phyloP scores from a whole-genome alignment of 2,113 vertebrate genomes.

The Mola mola region DNA sequence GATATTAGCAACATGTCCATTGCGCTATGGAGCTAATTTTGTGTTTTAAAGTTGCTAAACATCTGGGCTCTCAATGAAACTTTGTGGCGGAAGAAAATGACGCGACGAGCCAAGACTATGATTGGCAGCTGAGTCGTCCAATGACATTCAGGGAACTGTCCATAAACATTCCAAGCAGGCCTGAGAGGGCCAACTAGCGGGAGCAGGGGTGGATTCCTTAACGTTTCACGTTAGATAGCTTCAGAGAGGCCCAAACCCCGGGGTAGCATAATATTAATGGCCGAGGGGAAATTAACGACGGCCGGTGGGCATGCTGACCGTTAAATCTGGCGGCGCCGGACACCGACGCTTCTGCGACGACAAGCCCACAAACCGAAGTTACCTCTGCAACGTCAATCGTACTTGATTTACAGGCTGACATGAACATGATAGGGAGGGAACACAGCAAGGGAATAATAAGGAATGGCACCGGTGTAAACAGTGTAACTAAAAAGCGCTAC shows the following conservation, averaged over 20 bases:
- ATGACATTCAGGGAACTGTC: conserved; percentile 59
- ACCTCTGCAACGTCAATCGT: background rate
- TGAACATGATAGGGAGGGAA: conserved; percentile 38
- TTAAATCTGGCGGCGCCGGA: background rate
- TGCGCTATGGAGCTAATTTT: background rate
- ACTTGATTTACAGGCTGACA: conserved; percentile 41
- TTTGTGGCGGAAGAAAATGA: conserved; percentile 78
- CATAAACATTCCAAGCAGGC: conserved; percentile 61
- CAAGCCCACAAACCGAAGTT: background rate
- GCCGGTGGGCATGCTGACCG: conserved; percentile 28
- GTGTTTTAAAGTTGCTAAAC: conserved; percentile 48
- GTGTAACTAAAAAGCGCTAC: conserved; percentile 59
- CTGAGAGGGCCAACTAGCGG: conserved; percentile 67
- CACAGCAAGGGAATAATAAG: conserved; percentile 35
- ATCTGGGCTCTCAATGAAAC: conserved; percentile 77
- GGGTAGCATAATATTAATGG: conserved; percentile 68
- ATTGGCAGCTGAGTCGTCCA: conserved; percentile 70
- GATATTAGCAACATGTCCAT: background rate
- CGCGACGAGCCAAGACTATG: conserved; percentile 23
- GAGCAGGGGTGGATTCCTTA: conserved; percentile 30
- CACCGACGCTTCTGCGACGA: background rate
- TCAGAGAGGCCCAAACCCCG: conserved; percentile 79
- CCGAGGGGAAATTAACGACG: conserved; percentile 54
- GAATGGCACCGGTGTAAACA: conserved; percentile 60
- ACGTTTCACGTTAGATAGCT: conserved; percentile 71